Evolutionary conservation across 2,113 vertebrate species (phyloP).

Genomic region (Emydocephalus ijimae): DNA sequence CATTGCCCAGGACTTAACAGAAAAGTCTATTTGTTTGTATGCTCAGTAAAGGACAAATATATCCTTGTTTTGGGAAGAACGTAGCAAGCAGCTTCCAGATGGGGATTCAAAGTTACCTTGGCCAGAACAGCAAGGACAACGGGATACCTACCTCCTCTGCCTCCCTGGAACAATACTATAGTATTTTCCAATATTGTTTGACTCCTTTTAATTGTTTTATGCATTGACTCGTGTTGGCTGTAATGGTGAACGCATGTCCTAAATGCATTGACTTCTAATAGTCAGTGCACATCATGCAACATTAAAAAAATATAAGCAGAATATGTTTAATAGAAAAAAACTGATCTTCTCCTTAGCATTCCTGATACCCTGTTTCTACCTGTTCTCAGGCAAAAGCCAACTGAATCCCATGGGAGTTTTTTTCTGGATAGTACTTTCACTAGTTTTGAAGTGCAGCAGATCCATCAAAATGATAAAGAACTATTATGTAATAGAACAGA

Average conservation of each 20-base stretch:
- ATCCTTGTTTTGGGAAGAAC: not conserved
- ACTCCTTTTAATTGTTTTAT: not conserved
- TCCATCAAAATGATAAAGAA: conserved; percentile 18
- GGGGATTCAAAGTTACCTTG: not conserved
- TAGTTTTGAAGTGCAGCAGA: conserved; percentile 44
- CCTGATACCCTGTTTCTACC: not conserved
- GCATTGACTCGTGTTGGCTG: not conserved
- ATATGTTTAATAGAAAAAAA: not conserved
- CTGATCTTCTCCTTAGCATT: not conserved
- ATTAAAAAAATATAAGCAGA: not conserved
- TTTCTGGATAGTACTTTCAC: conserved; percentile 30
- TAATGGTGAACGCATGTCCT: not conserved
- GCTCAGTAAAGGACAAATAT: not conserved
- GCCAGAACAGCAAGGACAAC: too few species aligned
- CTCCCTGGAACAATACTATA: too few species aligned
- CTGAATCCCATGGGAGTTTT: conserved; percentile 48
- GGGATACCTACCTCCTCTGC: too few species aligned
- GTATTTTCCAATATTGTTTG: not conserved
- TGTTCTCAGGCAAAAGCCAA: conserved; percentile 49
- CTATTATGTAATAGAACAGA: not conserved
- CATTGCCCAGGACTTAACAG: too few species aligned
- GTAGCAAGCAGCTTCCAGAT: not conserved
- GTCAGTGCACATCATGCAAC: not conserved
- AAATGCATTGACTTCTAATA: conserved; percentile 24
- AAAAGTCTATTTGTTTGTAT: not conserved